phyloP scores from a whole-genome alignment of 2,113 vertebrate species.

The Phalacrocorax aristotelis region DNA sequence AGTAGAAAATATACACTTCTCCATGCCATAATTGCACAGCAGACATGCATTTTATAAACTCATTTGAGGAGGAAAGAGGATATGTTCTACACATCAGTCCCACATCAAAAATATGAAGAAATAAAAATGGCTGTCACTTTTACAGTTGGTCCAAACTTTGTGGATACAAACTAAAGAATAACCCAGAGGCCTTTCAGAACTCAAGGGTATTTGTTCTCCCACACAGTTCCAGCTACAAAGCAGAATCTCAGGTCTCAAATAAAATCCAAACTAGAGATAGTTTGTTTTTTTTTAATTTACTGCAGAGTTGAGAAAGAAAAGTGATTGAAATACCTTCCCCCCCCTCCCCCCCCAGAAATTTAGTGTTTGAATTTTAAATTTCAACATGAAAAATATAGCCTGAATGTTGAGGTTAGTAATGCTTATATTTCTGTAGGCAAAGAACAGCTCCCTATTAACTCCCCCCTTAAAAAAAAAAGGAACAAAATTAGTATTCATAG shows the following conservation, averaged over 20 bases:
- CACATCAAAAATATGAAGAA: background rate
- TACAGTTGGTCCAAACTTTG: background rate
- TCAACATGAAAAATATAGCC: background rate
- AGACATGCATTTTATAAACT: background rate
- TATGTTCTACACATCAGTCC: background rate
- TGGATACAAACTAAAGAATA: background rate
- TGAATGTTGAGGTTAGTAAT: rapidly evolving
- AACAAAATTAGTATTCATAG: background rate
- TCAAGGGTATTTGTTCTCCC: background rate
- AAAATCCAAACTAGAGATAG: background rate
- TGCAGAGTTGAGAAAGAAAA: background rate
- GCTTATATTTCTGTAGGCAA: background rate
- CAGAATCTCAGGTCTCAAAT: background rate
- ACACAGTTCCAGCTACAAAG: background rate
- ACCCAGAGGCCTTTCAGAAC: background rate
- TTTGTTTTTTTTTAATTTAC: background rate
- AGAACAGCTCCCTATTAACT: too few relatives aligned
- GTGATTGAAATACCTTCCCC: background rate
- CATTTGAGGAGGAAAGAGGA: background rate
- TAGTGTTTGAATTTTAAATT: background rate
- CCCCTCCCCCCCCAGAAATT: too few relatives aligned
- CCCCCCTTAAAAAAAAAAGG: background rate
- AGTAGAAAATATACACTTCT: background rate
- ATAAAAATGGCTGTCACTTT: background rate
- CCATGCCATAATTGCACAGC: background rate